Percentiles rank a stretch among this genome's conserved stretches.
Evolutionary conservation across 2,888 invertebrate genomes (phyloP).

Genomic region (Miltochrista miniata): DNA sequence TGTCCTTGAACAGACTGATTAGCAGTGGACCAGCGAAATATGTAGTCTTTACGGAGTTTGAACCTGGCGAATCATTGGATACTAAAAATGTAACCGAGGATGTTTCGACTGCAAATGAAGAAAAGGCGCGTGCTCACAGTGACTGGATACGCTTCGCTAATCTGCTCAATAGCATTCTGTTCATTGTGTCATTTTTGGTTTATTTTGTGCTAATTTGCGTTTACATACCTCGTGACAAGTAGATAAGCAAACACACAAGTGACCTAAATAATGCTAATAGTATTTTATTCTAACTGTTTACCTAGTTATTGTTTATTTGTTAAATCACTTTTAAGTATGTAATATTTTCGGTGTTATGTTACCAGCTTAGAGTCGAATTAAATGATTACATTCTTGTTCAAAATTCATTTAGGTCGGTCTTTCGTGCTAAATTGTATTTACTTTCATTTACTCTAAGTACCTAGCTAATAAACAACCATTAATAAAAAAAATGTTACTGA

Average conservation of each 20-base stretch:
- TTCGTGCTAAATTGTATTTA: no score
- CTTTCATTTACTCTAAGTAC: no score
- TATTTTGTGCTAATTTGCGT: slow-evolving; percentile 62
- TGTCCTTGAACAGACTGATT: slow-evolving; percentile 54
- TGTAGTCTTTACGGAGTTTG: slow-evolving; percentile 73
- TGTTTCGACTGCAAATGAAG: slow-evolving; percentile 31
- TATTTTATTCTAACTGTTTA: not conserved
- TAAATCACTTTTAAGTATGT: no score
- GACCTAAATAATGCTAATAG: no score
- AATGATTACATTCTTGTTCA: no score
- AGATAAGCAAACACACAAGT: slow-evolving; percentile 14
- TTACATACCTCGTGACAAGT: slow-evolving; percentile 63
- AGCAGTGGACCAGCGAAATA: slow-evolving; percentile 67
- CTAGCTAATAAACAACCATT: no score
- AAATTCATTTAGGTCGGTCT: not conserved
- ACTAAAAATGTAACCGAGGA: slow-evolving; percentile 54
- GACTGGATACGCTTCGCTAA: slow-evolving; percentile 74
- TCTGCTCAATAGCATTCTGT: slow-evolving; percentile 63
- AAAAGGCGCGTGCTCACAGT: slow-evolving; percentile 34
- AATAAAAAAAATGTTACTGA: no score
- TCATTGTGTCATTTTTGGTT: slow-evolving; percentile 55
- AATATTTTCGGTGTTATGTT: no score
- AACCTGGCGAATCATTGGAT: slow-evolving; percentile 54
- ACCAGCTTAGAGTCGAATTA: no score
- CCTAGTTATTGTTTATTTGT: no score